phyloP scores from a whole-genome alignment of 2,888 invertebrate genomes.

The Lasioglossum morio region DNA sequence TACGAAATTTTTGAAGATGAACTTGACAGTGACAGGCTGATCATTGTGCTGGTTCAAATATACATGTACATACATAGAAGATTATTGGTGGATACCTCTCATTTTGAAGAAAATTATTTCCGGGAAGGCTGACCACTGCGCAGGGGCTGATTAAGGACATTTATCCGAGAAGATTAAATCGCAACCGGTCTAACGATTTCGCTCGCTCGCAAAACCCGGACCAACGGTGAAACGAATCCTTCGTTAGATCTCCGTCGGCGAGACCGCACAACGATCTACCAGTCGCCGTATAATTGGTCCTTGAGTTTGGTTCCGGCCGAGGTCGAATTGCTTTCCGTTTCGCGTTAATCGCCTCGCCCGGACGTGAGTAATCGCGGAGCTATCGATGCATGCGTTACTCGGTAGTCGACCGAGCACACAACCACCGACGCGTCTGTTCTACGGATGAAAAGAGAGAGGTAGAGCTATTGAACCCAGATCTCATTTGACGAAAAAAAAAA shows the following conservation, averaged over 20 bases:
- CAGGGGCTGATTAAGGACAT: not conserved
- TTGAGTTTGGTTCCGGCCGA: slow-evolving; percentile 75
- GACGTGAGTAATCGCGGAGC: slow-evolving; percentile 57
- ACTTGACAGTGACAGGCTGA: too few species aligned
- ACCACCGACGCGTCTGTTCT: slow-evolving; percentile 31
- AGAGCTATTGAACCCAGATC: slow-evolving; percentile 66
- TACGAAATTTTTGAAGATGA: too few species aligned
- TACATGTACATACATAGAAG: too few species aligned
- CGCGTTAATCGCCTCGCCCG: slow-evolving; percentile 58
- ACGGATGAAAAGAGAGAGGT: slow-evolving; percentile 63
- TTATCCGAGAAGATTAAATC: not conserved
- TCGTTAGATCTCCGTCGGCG: slow-evolving; percentile 50
- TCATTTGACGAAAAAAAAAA: slow-evolving; percentile 56
- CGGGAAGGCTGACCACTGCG: not conserved
- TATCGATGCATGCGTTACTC: slow-evolving; percentile 67
- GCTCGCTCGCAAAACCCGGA: slow-evolving; percentile 19
- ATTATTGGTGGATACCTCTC: not conserved
- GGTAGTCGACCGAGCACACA: slow-evolving; percentile 50
- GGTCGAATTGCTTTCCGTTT: slow-evolving; percentile 76
- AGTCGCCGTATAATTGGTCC: slow-evolving; percentile 71
- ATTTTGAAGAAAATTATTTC: not conserved
- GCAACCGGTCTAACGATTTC: not conserved
- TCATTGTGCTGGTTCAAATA: too few species aligned
- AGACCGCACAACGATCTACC: slow-evolving; percentile 61
- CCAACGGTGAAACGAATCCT: slow-evolving; percentile 44